Evolutionary conservation across 2,113 vertebrate species (phyloP).

Genomic region (Lycaon pictus): DNA sequence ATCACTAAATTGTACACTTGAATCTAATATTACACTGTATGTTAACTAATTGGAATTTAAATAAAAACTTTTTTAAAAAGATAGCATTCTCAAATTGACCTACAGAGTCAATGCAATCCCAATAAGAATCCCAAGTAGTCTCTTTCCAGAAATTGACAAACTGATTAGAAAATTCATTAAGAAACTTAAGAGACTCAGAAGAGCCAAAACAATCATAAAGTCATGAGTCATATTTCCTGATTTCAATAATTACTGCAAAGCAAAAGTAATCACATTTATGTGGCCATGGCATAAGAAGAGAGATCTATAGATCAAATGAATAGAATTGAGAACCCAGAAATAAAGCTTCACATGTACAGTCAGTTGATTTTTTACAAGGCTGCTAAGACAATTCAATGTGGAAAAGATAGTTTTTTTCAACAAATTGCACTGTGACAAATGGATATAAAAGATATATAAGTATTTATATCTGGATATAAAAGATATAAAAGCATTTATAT

Average conservation of each 20-base stretch:
- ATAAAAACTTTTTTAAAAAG: background rate
- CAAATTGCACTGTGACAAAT: background rate
- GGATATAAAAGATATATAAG: too few species aligned
- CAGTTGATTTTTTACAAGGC: background rate
- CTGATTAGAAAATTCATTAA: background rate
- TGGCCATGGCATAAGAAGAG: background rate
- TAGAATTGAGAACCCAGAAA: background rate
- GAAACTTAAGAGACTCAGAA: background rate
- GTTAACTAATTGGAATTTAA: background rate
- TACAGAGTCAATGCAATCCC: background rate
- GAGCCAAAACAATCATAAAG: background rate
- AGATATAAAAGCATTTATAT: background rate
- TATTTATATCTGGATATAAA: background rate
- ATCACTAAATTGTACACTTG: background rate
- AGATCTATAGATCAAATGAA: background rate
- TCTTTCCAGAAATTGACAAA: background rate
- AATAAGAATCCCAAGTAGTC: background rate
- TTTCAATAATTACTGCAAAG: background rate
- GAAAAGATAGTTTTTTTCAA: background rate
- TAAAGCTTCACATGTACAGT: background rate
- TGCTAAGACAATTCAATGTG: background rate
- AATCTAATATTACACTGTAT: background rate
- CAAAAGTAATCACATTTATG: fast-evolving
- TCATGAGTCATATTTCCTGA: background rate
- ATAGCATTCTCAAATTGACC: background rate